A percentile compares a stretch with the other conserved stretches of the same genome.
phyloP scores from a whole-genome alignment of 1,140 invertebrate species.

The Melanaphis sacchari region DNA sequence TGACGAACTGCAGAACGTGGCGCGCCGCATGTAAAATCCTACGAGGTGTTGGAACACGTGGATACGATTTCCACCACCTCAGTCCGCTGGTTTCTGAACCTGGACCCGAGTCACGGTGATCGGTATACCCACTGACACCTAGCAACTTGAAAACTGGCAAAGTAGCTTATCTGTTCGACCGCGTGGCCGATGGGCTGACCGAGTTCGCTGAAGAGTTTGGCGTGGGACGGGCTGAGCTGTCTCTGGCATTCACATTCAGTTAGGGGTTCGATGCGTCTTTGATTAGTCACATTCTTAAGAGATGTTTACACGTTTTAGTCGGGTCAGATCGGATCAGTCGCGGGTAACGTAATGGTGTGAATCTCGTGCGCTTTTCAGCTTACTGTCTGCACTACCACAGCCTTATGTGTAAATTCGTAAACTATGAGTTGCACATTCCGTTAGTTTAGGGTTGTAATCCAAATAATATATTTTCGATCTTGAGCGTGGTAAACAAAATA shows the following conservation, averaged over 20 bases:
- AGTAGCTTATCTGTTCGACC: not conserved
- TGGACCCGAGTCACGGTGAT: not conserved
- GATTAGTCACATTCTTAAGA: too few relatives aligned
- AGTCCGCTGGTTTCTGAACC: not conserved
- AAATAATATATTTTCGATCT: too few relatives aligned
- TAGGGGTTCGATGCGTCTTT: too few relatives aligned
- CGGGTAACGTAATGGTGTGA: too few relatives aligned
- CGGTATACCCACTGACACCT: not conserved
- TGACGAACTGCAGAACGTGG: not conserved
- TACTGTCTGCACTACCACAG: too few relatives aligned
- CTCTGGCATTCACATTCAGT: not conserved
- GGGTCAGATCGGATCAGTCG: too few relatives aligned
- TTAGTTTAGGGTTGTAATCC: too few relatives aligned
- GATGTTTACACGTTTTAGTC: too few relatives aligned
- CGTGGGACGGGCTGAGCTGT: not conserved
- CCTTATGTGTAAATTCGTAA: too few relatives aligned
- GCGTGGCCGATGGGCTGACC: not conserved
- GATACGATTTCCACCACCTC: not conserved
- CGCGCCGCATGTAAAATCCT: not conserved
- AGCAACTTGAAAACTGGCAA: not conserved
- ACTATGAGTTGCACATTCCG: too few relatives aligned
- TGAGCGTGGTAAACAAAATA: too few relatives aligned
- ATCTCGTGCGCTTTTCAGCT: too few relatives aligned
- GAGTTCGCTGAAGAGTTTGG: not conserved
- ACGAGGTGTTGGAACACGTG: not conserved